Conservation (phyloP, 2,113 vertebrate genomes). For the Nyctibius bracteatus region DNA sequence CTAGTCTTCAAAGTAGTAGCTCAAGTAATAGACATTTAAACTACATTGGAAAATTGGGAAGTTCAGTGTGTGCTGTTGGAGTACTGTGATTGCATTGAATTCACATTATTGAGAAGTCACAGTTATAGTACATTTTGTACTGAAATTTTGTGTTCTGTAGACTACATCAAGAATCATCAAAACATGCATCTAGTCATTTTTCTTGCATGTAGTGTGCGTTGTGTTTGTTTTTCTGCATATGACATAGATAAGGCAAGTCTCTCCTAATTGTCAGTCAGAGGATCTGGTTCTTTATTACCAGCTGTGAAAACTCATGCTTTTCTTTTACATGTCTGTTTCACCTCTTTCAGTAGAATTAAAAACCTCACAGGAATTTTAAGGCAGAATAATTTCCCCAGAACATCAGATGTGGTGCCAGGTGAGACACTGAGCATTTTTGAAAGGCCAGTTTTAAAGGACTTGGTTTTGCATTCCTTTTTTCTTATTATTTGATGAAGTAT, state of each 20-base stretch:
- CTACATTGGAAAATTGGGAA: not conserved
- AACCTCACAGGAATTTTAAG: not conserved
- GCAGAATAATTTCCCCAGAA: not conserved
- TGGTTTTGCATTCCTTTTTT: not conserved
- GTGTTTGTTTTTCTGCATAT: not conserved
- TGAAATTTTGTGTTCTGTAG: not conserved
- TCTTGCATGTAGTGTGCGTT: accelerated
- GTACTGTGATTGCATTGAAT: not conserved
- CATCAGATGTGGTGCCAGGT: not conserved
- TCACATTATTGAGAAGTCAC: not conserved
- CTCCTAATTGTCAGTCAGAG: not conserved
- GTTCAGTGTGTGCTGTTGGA: not conserved
- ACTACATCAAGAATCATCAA: not conserved
- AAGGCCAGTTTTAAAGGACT: not conserved
- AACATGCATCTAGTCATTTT: not conserved
- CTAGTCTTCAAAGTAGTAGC: not conserved
- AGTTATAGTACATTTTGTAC: not conserved
- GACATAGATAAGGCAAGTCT: not conserved
- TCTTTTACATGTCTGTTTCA: not conserved
- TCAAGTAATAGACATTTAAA: not conserved
- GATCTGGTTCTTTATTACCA: not conserved
- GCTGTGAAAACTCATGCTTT: not conserved
- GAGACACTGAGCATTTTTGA: not conserved
- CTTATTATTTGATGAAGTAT: not conserved
- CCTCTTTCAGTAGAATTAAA: not conserved